phyloP scores from a whole-genome alignment of 2,113 vertebrate species.

The Oncorhynchus nerka region DNA sequence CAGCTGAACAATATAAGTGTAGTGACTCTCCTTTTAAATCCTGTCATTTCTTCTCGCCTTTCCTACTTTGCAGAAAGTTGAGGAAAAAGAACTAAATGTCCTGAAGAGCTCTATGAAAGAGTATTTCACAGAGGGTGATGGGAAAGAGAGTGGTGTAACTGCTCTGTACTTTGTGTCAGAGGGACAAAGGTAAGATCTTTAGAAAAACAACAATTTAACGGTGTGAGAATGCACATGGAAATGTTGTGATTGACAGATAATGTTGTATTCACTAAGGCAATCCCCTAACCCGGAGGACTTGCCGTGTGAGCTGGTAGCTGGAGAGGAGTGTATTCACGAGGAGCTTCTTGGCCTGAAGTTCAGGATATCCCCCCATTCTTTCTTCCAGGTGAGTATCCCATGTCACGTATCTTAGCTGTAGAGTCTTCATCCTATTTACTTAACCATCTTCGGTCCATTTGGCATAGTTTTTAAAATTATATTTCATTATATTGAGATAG shows the following conservation, averaged over 20 bases:
- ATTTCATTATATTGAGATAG: too few species aligned
- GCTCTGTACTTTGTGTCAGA: slow-evolving; percentile 92
- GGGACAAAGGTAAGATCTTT: slow-evolving; percentile 83
- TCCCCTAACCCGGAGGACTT: slow-evolving; percentile 86
- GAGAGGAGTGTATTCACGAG: slow-evolving; percentile 86
- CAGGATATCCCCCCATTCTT: slow-evolving; percentile 93
- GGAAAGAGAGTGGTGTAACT: slow-evolving; percentile 83
- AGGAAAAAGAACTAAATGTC: slow-evolving; percentile 74
- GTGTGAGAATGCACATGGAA: not conserved
- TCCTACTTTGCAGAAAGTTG: not conserved
- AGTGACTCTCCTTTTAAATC: too few species aligned
- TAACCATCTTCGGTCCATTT: too few species aligned
- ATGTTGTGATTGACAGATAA: not conserved
- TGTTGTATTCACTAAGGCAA: slow-evolving; percentile 68
- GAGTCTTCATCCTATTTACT: too few species aligned
- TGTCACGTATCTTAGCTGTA: not conserved
- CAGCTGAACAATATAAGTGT: too few species aligned
- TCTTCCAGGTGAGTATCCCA: slow-evolving; percentile 86
- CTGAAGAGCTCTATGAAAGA: slow-evolving; percentile 81
- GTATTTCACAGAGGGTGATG: slow-evolving; percentile 80
- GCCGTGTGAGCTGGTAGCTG: slow-evolving; percentile 85
- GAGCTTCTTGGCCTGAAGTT: slow-evolving; percentile 90
- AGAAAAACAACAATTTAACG: not conserved
- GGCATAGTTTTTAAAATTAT: too few species aligned
- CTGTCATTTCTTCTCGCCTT: not conserved